Evolutionary conservation across 2,113 vertebrate species (phyloP).

Genomic region (Tragulus kanchil): DNA sequence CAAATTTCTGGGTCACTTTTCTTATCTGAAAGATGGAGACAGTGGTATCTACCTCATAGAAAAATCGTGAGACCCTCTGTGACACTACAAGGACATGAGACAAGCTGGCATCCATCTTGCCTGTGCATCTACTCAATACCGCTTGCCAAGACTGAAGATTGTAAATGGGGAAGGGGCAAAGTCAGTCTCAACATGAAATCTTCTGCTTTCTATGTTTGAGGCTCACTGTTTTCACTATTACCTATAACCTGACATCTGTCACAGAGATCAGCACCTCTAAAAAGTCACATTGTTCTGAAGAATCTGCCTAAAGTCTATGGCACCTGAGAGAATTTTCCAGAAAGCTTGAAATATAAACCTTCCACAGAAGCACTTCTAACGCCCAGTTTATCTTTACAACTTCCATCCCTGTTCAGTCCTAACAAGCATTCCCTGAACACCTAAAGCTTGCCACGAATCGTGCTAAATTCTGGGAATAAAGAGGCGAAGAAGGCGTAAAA

Average conservation of each 20-base stretch:
- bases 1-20: background rate
- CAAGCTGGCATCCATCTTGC: background rate
- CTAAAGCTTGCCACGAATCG: background rate
- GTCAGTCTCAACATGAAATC: background rate
- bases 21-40: background rate
- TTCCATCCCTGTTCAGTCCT: background rate
- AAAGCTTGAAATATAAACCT: background rate
- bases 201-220: background rate
- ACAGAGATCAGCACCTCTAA: background rate
- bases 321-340: background rate
- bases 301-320: background rate
- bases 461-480: background rate
- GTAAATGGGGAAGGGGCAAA: background rate
- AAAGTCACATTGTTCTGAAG: background rate
- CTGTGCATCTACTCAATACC: background rate
- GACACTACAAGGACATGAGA: fast-evolving
- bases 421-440: background rate
- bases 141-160: background rate
- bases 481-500: background rate
- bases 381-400: background rate
- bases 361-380: background rate
- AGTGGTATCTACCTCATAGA: background rate
- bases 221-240: background rate
- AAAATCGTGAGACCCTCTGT: too few species aligned
- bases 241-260: background rate